Percentiles rank a stretch among this genome's conserved stretches.
Evolutionary conservation across 1,140 invertebrate species (phyloP).

Genomic region (Heliothis subflexa): DNA sequence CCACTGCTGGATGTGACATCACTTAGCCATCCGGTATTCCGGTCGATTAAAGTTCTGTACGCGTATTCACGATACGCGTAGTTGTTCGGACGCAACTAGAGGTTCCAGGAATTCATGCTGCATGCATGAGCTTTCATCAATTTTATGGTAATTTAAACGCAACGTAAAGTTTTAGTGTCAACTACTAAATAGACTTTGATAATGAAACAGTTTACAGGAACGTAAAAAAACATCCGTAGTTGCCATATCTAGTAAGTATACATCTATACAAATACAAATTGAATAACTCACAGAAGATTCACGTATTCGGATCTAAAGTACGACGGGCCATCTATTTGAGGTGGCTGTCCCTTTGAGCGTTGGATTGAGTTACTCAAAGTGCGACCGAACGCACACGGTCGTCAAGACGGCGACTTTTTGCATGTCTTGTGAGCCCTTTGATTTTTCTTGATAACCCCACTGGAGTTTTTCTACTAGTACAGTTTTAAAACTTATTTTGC

Average conservation of each 20-base stretch:
- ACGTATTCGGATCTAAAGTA: constrained; percentile 72
- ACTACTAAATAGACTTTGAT: background rate
- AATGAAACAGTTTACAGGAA: background rate
- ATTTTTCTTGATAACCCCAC: constrained; percentile 34
- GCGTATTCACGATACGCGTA: background rate
- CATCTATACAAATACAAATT: constrained; percentile 71
- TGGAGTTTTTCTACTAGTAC: background rate
- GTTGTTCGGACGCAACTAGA: background rate
- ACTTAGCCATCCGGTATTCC: background rate
- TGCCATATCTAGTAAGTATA: constrained; percentile 52
- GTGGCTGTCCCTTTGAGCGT: constrained; percentile 74
- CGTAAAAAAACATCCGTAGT: background rate
- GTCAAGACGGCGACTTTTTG: constrained; percentile 40
- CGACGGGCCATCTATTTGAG: constrained; percentile 77
- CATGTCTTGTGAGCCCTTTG: constrained; percentile 47
- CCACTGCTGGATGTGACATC: constrained; percentile 64
- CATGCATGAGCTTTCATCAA: background rate
- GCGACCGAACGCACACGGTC: constrained; percentile 41
- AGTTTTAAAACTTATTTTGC: background rate
- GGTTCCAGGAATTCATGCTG: background rate
- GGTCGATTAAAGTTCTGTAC: background rate
- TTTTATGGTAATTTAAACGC: background rate
- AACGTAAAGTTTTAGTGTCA: no score
- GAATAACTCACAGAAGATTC: constrained; percentile 82
- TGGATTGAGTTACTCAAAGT: constrained; percentile 71